These are phyloP conservation scores for Micrastur ruficollis DNA, from an alignment of 2,797 vertebrate genomes.

Conservation along the genomic window DNA sequence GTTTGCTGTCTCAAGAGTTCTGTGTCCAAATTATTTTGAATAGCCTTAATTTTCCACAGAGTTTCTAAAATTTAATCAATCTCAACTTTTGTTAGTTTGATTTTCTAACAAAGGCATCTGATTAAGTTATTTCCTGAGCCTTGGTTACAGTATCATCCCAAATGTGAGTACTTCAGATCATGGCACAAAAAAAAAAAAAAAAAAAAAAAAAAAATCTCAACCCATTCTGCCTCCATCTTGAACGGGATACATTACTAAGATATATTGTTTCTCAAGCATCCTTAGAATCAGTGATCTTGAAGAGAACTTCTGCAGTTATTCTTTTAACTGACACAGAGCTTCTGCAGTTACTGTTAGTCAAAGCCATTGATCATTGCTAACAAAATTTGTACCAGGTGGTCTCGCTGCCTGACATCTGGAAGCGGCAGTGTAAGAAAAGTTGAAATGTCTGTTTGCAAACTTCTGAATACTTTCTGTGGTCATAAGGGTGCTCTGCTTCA, in stretches of 20 bases:
- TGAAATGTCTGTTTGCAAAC: neutral
- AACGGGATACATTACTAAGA: neutral
- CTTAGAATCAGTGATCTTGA: neutral
- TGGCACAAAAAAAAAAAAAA: neutral
- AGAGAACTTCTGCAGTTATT: neutral
- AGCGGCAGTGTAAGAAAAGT: neutral
- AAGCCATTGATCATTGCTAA: neutral
- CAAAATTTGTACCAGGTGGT: neutral
- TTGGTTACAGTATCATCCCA: neutral
- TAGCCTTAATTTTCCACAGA: constrained; percentile 30
- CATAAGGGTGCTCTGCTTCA: neutral
- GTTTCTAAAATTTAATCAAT: constrained; percentile 53
- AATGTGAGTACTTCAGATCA: neutral
- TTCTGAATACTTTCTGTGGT: neutral
- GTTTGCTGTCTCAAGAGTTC: constrained; percentile 2
- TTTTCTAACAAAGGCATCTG: constrained; percentile 24
- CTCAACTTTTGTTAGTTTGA: constrained; percentile 21
- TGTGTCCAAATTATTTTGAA: constrained; percentile 42
- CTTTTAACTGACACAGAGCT: neutral
- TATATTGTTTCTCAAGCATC: neutral
- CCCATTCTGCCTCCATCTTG: neutral
- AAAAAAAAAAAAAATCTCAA: neutral
- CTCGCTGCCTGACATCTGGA: neutral
- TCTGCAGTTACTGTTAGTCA: neutral
- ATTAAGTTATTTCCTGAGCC: constrained; percentile 34